Evolutionary conservation across 1,140 invertebrate genomes (phyloP), one percentile per base, ranked within the genome.

Genomic region (Diprion similis): DNA sequence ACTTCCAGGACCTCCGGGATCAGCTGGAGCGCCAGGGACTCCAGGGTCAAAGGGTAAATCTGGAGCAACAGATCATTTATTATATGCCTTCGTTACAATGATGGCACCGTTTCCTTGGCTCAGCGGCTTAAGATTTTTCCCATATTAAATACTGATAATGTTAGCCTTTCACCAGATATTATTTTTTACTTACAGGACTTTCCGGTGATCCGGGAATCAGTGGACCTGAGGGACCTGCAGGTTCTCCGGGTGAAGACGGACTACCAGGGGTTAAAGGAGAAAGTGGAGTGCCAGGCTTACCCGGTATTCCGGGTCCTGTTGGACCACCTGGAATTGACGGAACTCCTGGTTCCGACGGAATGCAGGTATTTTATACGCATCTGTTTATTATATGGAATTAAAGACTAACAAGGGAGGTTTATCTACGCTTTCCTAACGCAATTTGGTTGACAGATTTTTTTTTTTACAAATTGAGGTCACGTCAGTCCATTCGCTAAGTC

Each of bases 181-280:
- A 37, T 37, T 37, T 37, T 37, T 37, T 47, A 15, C 69, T 46
- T 15, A 7, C 45, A 70, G 69, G 69, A 70, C 69, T 37, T 70
- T 37, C 67, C 68, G 68, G 65, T 72, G 66, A 71, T 48, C 70
- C 80, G 77, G 80, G 78, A 64, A 72, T 77, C 37, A 73, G 76
- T 51, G 84, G 85, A 47, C 76, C 78, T 48, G 76, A 78, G n/a
- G 85, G 83, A 66, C 73, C 78, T 66, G 79, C 81, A 51, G 85
- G 85, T 64, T 66, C 47, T 19, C n/a, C 7, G 10, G 65, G 24
- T 71, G 17, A 1, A 51, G 77, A 46, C 65, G 89, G 89, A 66
- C 77, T 82, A 24, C 79, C 83, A 24, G 89, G 90, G 19, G 47
- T 76, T 3, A 81, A 82, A 78, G 89, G 88, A 68, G 81, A 85